Percentiles rank a stretch among this genome's conserved stretches.
These are phyloP conservation scores for Drosophila teissieri DNA, from an alignment of 1,140 invertebrate genomes.

Conservation along the genomic window DNA sequence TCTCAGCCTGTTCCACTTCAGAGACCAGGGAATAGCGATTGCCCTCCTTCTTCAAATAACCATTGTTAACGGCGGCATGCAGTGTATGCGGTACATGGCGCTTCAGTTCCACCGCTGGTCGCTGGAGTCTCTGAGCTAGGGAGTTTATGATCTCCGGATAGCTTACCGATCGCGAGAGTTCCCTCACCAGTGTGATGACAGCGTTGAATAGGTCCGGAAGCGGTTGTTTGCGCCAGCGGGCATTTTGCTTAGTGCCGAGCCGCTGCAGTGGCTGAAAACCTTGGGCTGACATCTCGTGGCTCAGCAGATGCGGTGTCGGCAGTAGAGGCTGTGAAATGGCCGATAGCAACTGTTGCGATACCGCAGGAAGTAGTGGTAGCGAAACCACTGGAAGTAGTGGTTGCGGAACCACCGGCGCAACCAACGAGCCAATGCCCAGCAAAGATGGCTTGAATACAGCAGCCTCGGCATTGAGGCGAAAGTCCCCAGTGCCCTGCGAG, in stretches of 20 bases:
- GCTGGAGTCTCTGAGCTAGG: constrained; percentile 42
- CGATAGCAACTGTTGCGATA: not conserved
- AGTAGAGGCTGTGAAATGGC: not conserved
- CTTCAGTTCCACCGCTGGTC: constrained; percentile 58
- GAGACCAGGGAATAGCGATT: constrained; percentile 61
- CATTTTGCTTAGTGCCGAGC: not conserved
- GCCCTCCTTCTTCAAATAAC: constrained; percentile 63
- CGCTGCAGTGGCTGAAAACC: not conserved
- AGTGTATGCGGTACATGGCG: constrained; percentile 65
- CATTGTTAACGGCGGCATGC: constrained; percentile 56
- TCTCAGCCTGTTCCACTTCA: constrained; percentile 58
- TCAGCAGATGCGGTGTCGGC: not conserved
- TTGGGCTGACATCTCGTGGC: not conserved
- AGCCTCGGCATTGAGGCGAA: constrained; percentile 48
- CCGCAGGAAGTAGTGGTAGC: not conserved
- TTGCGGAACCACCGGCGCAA: not conserved
- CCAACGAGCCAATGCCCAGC: not conserved
- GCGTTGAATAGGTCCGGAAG: constrained; percentile 51
- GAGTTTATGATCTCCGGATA: constrained; percentile 64
- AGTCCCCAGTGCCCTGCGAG: not conserved
- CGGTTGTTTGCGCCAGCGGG: constrained; percentile 34
- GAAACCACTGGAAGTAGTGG: not conserved
- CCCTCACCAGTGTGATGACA: constrained; percentile 47
- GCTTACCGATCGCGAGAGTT: constrained; percentile 57
- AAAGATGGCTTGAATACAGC: constrained; percentile 42